Percentiles rank a stretch among this genome's conserved stretches.
Evolutionary conservation across 1,140 invertebrate genomes (phyloP).

Genomic region (Anthonomus grandis): DNA sequence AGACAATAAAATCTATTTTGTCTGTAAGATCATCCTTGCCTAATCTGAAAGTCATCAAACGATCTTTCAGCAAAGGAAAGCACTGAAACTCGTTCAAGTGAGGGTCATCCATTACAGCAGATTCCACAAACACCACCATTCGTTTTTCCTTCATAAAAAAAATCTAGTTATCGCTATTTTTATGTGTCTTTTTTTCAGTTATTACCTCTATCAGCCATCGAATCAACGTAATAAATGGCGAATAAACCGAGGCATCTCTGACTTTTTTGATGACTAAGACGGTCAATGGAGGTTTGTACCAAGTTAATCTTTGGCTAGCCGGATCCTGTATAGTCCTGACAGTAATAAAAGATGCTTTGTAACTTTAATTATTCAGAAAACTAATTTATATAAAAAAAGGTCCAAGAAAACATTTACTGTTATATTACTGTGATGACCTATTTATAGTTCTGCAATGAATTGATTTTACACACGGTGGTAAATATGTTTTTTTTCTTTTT

Average conservation of each 20-base stretch:
- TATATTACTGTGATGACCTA: too few relatives aligned
- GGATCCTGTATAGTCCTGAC: conserved; percentile 95
- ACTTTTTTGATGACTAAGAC: conserved; percentile 96
- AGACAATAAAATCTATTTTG: conserved; percentile 96
- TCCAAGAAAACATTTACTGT: too few relatives aligned
- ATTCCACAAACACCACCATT: conserved; percentile 93
- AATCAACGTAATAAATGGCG: conserved; percentile 90
- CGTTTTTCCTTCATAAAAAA: conserved; percentile 75
- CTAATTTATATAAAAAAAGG: too few relatives aligned
- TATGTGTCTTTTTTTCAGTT: neutral
- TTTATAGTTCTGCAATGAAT: too few relatives aligned
- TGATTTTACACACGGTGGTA: too few relatives aligned
- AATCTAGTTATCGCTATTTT: neutral
- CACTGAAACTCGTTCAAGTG: conserved; percentile 66
- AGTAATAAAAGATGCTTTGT: conserved; percentile 10
- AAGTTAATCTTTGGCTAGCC: conserved; percentile 90
- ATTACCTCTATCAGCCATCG: conserved; percentile 88
- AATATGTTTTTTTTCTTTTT: too few relatives aligned
- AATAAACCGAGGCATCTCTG: conserved; percentile 81
- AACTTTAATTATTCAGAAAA: too few relatives aligned
- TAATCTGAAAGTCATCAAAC: conserved; percentile 87
- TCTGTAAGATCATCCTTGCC: conserved; percentile 85
- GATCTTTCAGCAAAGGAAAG: conserved; percentile 73
- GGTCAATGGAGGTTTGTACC: conserved; percentile 93
- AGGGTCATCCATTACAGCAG: conserved; percentile 80